phyloP scores from a whole-genome alignment of 2,888 invertebrate genomes.

The Napeogenes sylphis region DNA sequence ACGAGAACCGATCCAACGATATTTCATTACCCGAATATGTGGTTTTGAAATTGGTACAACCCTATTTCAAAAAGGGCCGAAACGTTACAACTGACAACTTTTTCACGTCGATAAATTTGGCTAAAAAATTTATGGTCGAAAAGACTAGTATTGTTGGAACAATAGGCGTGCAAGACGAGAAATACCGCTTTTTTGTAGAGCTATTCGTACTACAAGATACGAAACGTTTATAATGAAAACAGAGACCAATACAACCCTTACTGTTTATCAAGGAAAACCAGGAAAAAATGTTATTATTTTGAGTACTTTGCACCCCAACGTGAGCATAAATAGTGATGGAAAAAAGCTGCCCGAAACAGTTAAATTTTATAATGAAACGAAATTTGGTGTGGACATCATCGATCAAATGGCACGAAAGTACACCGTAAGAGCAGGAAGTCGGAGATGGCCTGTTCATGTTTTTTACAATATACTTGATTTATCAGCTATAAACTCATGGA shows the following conservation, averaged over 20 bases:
- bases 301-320: not conserved
- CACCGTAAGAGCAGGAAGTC: constrained; percentile 10
- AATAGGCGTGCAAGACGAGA: not conserved
- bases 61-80: no score
- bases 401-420: constrained; percentile 18
- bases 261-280: constrained; percentile 16
- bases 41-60: no score
- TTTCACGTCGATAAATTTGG: not conserved
- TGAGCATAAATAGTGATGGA: no score
- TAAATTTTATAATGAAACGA: constrained; percentile 16
- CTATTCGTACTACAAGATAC: constrained; percentile 7
- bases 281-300: constrained; percentile 16
- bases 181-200: not conserved
- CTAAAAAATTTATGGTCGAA: not conserved
- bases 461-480: constrained; percentile 19
- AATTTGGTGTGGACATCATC: constrained; percentile 14
- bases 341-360: constrained; percentile 6
- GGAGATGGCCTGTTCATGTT: constrained; percentile 18
- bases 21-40: no score
- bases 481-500: constrained; percentile 17
- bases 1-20: no score
- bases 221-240: not conserved
- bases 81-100: no score
- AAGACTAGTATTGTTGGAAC: not conserved
- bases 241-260: not conserved